A percentile compares a stretch with the other conserved stretches of the same genome.
Evolutionary conservation across 2,797 vertebrate genomes (phyloP).

Genomic region (Lutjanus campechanus): DNA sequence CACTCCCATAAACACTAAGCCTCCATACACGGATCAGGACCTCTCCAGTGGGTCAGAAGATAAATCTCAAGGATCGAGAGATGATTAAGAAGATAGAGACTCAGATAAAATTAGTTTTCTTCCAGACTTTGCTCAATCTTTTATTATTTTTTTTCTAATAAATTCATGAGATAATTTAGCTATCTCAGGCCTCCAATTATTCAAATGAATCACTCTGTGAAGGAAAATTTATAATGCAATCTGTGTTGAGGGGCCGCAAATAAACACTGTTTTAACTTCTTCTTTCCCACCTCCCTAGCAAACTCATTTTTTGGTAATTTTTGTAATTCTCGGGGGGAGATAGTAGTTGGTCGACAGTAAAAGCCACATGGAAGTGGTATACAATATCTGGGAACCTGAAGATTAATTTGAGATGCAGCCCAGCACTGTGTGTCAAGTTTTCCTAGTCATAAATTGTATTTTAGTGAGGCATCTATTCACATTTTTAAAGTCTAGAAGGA

Average conservation of each 20-base stretch:
- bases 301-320: too few relatives aligned
- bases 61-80: background rate
- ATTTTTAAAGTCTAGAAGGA: too few relatives aligned
- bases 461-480: too few relatives aligned
- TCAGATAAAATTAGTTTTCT: background rate
- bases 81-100: background rate
- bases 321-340: too few relatives aligned
- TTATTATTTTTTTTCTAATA: too few relatives aligned
- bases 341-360: too few relatives aligned
- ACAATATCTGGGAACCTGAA: too few relatives aligned
- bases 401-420: too few relatives aligned
- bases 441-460: too few relatives aligned
- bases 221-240: background rate
- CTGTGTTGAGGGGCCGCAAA: background rate
- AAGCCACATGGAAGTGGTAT: too few relatives aligned
- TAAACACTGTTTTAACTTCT: background rate
- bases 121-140: background rate
- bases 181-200: background rate
- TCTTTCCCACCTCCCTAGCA: too few relatives aligned
- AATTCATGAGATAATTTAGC: background rate
- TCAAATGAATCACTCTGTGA: background rate
- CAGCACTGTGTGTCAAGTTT: too few relatives aligned
- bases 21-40: conserved; percentile 11
- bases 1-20: conserved; percentile 29
- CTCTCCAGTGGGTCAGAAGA: conserved; percentile 1